phyloP scores from a whole-genome alignment of 2,797 vertebrate species.

The Novumbra hubbsi region DNA sequence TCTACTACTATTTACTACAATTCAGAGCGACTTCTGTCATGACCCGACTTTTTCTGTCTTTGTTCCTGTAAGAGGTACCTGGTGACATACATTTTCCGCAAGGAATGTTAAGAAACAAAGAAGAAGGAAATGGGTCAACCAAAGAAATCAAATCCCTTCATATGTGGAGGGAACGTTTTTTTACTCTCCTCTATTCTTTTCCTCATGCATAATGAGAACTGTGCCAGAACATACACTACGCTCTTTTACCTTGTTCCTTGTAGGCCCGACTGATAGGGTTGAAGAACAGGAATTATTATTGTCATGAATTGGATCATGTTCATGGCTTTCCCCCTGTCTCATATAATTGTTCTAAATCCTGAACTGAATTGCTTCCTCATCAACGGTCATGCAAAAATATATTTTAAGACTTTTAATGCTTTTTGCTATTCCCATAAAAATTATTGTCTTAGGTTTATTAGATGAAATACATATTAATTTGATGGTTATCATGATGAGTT shows the following conservation, averaged over 20 bases:
- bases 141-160: neutral
- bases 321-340: conserved; percentile 40
- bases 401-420: too few relatives aligned
- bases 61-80: neutral
- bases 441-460: too few relatives aligned
- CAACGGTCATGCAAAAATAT: conserved; percentile 9
- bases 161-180: neutral
- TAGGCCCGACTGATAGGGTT: neutral
- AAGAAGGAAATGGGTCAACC: neutral
- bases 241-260: neutral
- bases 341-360: conserved; percentile 28
- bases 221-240: neutral
- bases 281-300: neutral
- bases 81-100: neutral
- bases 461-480: too few relatives aligned
- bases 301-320: too few relatives aligned
- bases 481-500: too few relatives aligned
- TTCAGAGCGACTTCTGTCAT: neutral
- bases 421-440: too few relatives aligned
- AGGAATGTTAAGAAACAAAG: neutral
- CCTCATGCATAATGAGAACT: neutral
- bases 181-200: neutral
- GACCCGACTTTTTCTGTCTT: neutral
- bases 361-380: conserved; percentile 46
- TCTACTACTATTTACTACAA: neutral